phyloP scores from a whole-genome alignment of 1,140 invertebrate genomes.

The Caenorhabditis briggsae region DNA sequence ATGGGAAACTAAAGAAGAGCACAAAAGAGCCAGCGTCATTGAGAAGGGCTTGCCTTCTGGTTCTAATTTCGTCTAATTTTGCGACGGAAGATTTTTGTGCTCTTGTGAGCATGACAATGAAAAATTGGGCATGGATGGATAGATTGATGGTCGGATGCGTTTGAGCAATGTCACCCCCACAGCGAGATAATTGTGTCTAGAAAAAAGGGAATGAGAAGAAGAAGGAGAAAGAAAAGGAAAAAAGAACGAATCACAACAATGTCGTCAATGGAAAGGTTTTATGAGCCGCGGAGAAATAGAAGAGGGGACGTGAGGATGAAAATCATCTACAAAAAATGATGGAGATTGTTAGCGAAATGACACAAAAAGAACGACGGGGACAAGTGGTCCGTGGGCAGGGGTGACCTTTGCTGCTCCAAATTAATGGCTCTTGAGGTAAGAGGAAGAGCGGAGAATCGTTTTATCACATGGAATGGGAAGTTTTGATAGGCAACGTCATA shows the following conservation, averaged over 20 bases:
- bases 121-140: slow-evolving; percentile 40
- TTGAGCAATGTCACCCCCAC: neutral
- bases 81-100: neutral
- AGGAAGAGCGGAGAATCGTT: neutral
- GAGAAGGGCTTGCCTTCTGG: neutral
- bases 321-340: neutral
- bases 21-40: neutral
- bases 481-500: slow-evolving; percentile 27
- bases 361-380: too few relatives aligned
- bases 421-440: slow-evolving; percentile 37
- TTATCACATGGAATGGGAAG: neutral
- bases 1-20: neutral
- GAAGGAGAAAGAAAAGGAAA: neutral
- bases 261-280: slow-evolving; percentile 35
- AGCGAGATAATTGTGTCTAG: slow-evolving; percentile 9
- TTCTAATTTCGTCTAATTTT: slow-evolving; percentile 18
- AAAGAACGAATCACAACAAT: slow-evolving; percentile 47
- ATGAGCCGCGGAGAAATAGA: slow-evolving; percentile 35
- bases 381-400: neutral
- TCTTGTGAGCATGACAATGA: slow-evolving; percentile 27
- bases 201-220: neutral
- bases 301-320: slow-evolving; percentile 5
- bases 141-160: slow-evolving; percentile 33
- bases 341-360: too few relatives aligned
- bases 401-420: neutral